These are phyloP conservation scores for Nerophis lumbriciformis DNA, from an alignment of 2,113 vertebrate species.

Conservation along the genomic window DNA sequence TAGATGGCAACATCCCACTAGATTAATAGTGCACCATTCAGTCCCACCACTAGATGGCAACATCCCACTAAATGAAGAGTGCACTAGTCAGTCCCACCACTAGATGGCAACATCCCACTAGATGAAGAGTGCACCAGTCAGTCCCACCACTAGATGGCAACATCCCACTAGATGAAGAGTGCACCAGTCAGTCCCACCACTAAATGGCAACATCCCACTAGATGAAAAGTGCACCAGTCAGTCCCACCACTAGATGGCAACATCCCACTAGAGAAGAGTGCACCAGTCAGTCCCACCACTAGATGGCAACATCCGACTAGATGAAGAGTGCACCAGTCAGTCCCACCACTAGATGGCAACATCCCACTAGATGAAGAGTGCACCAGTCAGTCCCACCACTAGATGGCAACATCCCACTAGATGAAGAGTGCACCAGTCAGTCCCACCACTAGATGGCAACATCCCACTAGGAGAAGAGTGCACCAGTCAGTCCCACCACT, in stretches of 20 bases:
- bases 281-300: no score
- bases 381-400: no score
- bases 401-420: no score
- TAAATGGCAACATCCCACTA: no score
- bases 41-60: conserved; percentile 44
- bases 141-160: conserved; percentile 44
- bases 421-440: conserved; percentile 9
- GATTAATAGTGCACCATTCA: conserved; percentile 9
- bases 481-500: no score
- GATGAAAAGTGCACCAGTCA: conserved; percentile 10
- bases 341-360: conserved; percentile 45
- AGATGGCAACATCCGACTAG: no score
- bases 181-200: no score
- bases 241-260: conserved; percentile 44
- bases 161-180: conserved; percentile 15
- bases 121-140: conserved; percentile 10
- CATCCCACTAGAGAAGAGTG: conserved; percentile 15
- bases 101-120: no score
- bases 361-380: conserved; percentile 12
- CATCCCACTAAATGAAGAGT: conserved; percentile 14
- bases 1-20: no score
- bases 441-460: conserved; percentile 45
- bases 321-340: conserved; percentile 9
- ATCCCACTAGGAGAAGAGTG: conserved; percentile 11
- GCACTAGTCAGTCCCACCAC: no score